Percentiles rank a stretch among this genome's conserved stretches.
phyloP scores from a whole-genome alignment of 2,888 invertebrate species.

The Athripsodes cinereus region DNA sequence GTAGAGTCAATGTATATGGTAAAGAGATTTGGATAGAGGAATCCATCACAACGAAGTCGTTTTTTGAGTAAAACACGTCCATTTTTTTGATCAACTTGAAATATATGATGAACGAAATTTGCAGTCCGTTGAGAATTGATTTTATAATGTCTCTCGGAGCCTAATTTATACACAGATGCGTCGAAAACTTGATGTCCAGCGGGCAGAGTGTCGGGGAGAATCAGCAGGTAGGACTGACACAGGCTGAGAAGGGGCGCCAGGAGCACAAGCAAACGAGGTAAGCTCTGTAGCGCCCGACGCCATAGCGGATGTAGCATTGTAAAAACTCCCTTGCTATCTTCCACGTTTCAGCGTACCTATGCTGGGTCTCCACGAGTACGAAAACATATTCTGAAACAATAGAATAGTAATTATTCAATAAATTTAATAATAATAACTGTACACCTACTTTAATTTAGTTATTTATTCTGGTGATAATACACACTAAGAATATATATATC shows the following conservation, averaged over 20 bases:
- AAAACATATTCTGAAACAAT: constrained; percentile 24
- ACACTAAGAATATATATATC: too few relatives aligned
- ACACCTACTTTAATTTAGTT: too few relatives aligned
- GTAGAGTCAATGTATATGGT: constrained; percentile 84
- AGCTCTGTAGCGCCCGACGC: constrained; percentile 32
- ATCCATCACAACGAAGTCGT: constrained; percentile 69
- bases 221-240: constrained; percentile 46
- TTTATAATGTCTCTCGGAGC: constrained; percentile 71
- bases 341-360: constrained; percentile 17
- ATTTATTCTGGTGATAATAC: too few relatives aligned
- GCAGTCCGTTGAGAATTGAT: constrained; percentile 78
- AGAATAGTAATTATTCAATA: background rate
- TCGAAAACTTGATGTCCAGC: constrained; percentile 68
- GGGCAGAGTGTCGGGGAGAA: constrained; percentile 53
- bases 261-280: constrained; percentile 36
- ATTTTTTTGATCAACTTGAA: constrained; percentile 66
- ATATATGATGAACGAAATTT: constrained; percentile 71
- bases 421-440: too few relatives aligned
- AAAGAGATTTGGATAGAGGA: constrained; percentile 78
- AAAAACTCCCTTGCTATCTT: constrained; percentile 18
- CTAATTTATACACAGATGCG: constrained; percentile 73
- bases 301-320: constrained; percentile 28
- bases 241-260: constrained; percentile 36
- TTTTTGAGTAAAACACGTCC: constrained; percentile 71
- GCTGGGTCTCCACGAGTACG: constrained; percentile 7